Evolutionary conservation across 2,113 vertebrate species (phyloP).

Genomic region (Balaeniceps rex): DNA sequence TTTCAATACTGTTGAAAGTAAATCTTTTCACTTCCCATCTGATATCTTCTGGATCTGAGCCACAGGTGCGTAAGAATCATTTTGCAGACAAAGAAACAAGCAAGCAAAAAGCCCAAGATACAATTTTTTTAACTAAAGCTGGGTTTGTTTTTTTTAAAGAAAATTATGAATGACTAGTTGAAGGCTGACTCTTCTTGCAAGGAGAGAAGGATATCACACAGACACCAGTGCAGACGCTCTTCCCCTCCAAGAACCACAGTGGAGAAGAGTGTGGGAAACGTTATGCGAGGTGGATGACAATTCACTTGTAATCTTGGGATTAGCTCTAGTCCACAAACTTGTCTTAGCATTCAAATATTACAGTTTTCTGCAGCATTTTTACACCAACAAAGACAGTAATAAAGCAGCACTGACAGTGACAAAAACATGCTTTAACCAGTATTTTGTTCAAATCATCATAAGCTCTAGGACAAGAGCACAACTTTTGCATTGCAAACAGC

Average conservation of each 20-base stretch:
- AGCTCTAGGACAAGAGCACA: neutral
- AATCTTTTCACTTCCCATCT: neutral
- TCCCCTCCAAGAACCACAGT: neutral
- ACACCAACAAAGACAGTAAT: neutral
- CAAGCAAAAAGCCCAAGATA: neutral
- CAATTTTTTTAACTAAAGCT: neutral
- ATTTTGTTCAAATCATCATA: neutral
- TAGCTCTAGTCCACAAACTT: neutral
- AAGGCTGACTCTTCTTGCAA: neutral
- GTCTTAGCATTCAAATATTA: neutral
- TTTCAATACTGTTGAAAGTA: neutral
- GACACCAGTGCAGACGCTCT: neutral
- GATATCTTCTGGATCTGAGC: neutral
- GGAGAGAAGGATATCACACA: neutral
- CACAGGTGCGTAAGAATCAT: neutral
- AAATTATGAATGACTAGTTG: neutral
- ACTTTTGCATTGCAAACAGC: neutral
- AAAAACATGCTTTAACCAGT: neutral
- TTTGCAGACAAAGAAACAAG: neutral
- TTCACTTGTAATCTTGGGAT: neutral
- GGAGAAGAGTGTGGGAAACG: neutral
- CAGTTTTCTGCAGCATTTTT: neutral
- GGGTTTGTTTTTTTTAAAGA: neutral
- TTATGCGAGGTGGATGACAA: rapidly evolving
- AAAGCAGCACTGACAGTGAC: neutral